These are phyloP conservation scores for Vulpes lagopus DNA, from an alignment of 2,113 vertebrate species.

Conservation along the genomic window DNA sequence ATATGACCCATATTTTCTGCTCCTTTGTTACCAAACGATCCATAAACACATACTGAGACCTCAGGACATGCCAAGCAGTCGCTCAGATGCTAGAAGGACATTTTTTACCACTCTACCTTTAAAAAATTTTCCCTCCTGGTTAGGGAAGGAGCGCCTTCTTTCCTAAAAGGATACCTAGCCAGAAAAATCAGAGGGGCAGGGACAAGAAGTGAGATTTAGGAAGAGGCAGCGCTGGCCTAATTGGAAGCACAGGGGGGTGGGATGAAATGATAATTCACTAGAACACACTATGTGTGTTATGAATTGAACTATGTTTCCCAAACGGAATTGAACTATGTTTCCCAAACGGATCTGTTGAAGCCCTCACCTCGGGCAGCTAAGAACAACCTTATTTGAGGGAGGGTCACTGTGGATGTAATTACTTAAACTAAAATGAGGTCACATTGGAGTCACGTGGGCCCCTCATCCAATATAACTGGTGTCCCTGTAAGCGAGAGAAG, in stretches of 20 bases:
- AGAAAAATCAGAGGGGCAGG: background rate
- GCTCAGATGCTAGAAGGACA: background rate
- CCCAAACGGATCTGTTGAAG: background rate
- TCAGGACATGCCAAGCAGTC: background rate
- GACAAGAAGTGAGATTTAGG: background rate
- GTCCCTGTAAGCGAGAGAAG: background rate
- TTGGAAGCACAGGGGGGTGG: no score
- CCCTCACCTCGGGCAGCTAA: background rate
- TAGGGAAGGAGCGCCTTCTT: background rate
- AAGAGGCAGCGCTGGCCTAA: fast-evolving
- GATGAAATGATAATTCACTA: background rate
- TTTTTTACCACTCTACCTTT: background rate
- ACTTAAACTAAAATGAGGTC: background rate
- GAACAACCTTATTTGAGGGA: background rate
- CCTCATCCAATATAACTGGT: background rate
- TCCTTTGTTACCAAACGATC: conserved; percentile 48
- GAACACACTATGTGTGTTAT: background rate
- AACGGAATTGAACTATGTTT: background rate
- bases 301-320: background rate
- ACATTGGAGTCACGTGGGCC: background rate
- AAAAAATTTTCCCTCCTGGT: background rate
- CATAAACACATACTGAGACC: background rate
- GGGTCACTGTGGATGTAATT: background rate
- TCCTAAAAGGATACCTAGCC: background rate
- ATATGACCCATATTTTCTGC: background rate